Base-by-base conservation (phyloP, 2,113 vertebrate genomes). In the Hirundichthys speculiger region DNA sequence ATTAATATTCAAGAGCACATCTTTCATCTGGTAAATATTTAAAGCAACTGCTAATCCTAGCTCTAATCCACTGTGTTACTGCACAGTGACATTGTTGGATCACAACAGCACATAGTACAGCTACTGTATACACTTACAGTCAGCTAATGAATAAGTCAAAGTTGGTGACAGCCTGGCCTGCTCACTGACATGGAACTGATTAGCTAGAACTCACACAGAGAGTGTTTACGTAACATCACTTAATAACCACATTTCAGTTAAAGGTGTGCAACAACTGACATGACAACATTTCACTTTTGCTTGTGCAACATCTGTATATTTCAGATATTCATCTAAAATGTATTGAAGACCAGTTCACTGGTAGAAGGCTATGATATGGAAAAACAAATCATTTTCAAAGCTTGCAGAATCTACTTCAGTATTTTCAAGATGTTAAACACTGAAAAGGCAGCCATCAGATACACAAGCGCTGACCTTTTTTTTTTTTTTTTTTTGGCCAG, bases 141-240 rank as follows among this genome's bases (percentile, higher is more conserved):
- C 55, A 81, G 64, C 60, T 85, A 77, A 87, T 84, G 38, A 87
- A 86, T 75, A 79, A 75, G 43, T 82, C 64, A 72, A 61, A 60
- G 40, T 73, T 18, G 3, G 18, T 16, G 39, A 79, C 68, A 82
- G 69, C 57, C 27, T 25, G 25, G 58, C 21, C 58, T 71, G 61
- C 64, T 66, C 50, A 61, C 54, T 18, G 48, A 71, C 55, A 67
- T 25, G 13, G 30, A n/a, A 77, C 52, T 22, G 18, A 39, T 58
- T 56, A 41, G 13, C 56, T 65, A 67, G 22, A 79, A 40, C 49
- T 38, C 21, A 60, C 14, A 65, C 43, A 73, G 43, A 60, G 70
- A 42, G 4, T 42, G n/a, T 67, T 63, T 19, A 53, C 41, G 80
- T 40, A 40, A 84, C 57, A 78, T 63, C 16, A 73, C 64, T 66